A percentile compares a stretch with the other conserved stretches of the same genome.
Conservation (phyloP, 2,797 vertebrate genomes). For the Meda fulgida region DNA sequence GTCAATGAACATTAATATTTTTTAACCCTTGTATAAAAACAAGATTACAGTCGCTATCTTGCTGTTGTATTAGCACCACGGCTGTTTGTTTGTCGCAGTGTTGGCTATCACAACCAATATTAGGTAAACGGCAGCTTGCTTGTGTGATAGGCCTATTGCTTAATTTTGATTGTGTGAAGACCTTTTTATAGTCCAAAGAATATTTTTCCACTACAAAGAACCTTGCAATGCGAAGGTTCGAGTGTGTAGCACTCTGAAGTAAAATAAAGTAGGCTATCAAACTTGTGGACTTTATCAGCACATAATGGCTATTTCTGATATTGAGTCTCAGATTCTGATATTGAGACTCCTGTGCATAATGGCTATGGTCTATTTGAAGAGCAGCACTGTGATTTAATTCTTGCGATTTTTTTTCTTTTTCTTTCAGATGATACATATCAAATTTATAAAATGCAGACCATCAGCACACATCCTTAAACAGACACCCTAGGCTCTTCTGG, state of each 20-base stretch:
- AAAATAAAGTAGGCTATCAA: neutral
- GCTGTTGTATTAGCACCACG: neutral
- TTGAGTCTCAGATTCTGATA: too few relatives aligned
- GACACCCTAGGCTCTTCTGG: constrained; percentile 15
- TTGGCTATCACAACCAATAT: neutral
- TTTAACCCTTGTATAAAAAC: neutral
- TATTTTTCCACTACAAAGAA: neutral
- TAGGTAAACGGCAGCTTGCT: too few relatives aligned
- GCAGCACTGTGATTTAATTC: neutral
- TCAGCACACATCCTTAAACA: constrained; percentile 32
- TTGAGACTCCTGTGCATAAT: neutral
- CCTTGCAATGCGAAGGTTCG: neutral
- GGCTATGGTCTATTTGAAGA: constrained; percentile 2
- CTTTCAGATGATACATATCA: constrained; percentile 34
- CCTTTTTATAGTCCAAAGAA: neutral
- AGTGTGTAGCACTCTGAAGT: neutral
- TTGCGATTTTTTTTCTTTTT: constrained; percentile 21
- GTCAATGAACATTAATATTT: neutral
- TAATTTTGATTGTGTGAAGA: neutral
- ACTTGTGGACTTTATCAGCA: neutral
- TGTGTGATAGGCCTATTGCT: neutral
- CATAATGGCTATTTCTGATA: neutral
- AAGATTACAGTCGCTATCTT: neutral
- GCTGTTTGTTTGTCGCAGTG: neutral
- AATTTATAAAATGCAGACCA: constrained; percentile 34